Percentiles rank a stretch among this genome's conserved stretches.
Conservation (phyloP, 2,888 invertebrate species). For the Opisthograptis luteolata region DNA sequence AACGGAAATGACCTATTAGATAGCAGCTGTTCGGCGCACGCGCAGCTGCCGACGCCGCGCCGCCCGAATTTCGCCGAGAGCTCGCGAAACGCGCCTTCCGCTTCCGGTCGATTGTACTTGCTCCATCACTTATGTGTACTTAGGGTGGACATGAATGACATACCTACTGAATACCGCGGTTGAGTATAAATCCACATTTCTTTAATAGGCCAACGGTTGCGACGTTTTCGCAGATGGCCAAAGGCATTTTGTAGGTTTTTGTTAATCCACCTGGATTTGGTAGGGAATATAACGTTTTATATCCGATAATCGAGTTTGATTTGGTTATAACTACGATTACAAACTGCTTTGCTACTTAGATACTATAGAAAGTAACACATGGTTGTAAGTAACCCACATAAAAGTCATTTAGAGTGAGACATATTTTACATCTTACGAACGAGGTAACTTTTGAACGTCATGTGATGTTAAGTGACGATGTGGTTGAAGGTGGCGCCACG, state of each 20-base stretch:
- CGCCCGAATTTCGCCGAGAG: constrained; percentile 78
- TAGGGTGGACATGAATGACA: constrained; percentile 70
- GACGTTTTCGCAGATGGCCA: constrained; percentile 36
- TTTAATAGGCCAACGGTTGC: constrained; percentile 32
- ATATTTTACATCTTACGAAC: no score
- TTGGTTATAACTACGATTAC: no score
- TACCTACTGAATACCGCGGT: constrained; percentile 49
- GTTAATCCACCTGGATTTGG: neutral
- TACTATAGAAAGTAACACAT: no score
- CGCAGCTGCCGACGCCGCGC: constrained; percentile 65
- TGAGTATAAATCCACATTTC: constrained; percentile 41
- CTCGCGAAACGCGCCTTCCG: constrained; percentile 83
- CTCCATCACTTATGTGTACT: constrained; percentile 45
- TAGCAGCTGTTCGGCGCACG: constrained; percentile 67
- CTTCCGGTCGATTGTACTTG: constrained; percentile 78
- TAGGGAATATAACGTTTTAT: neutral
- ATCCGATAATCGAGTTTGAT: no score
- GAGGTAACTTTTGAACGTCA: no score
- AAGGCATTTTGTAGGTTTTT: constrained; percentile 14
- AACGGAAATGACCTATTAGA: constrained; percentile 80
- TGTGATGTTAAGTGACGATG: no score
- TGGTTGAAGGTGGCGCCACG: no score
- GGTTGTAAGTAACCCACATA: no score
- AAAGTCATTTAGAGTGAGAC: no score
- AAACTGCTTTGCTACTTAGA: no score